Conservation (phyloP, 1,140 invertebrate species). For the Zaprionus vittiger region DNA sequence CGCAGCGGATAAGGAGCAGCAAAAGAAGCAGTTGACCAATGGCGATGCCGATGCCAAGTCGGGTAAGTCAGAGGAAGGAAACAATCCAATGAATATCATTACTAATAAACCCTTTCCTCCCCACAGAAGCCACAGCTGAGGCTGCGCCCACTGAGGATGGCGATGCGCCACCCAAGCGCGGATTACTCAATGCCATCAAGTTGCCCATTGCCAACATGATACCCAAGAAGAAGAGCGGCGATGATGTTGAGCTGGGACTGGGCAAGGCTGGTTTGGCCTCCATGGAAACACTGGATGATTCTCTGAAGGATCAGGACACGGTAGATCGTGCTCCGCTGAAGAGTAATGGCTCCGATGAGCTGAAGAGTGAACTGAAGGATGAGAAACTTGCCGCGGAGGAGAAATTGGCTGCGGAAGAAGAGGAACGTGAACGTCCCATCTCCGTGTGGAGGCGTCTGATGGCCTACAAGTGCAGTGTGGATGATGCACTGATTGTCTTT, state of each 20-base stretch:
- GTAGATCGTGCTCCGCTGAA: slow-evolving; percentile 84
- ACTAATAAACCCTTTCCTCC: background rate
- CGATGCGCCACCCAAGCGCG: slow-evolving; percentile 76
- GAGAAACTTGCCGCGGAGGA: slow-evolving; percentile 64
- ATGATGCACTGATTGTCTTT: slow-evolving; percentile 85
- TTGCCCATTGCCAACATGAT: slow-evolving; percentile 88
- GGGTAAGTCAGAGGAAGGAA: slow-evolving; percentile 51
- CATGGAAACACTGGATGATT: slow-evolving; percentile 90
- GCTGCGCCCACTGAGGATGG: slow-evolving; percentile 82
- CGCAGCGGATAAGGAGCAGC: slow-evolving; percentile 70
- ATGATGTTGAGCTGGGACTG: slow-evolving; percentile 85
- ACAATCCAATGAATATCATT: no score
- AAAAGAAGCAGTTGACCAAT: slow-evolving; percentile 64
- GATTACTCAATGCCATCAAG: slow-evolving; percentile 87
- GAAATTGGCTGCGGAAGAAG: slow-evolving; percentile 73
- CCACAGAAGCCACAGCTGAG: slow-evolving; percentile 84
- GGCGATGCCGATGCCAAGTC: slow-evolving; percentile 79
- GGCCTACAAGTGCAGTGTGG: slow-evolving; percentile 82
- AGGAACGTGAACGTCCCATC: slow-evolving; percentile 73
- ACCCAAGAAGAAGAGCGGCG: slow-evolving; percentile 85
- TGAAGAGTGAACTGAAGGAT: slow-evolving; percentile 86
- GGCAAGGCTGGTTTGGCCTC: slow-evolving; percentile 89
- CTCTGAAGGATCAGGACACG: slow-evolving; percentile 84
- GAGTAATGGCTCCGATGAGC: slow-evolving; percentile 86
- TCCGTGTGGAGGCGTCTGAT: slow-evolving; percentile 67